Base-by-base conservation (phyloP, 2,113 vertebrate species). In the Loxodonta africana region DNA sequence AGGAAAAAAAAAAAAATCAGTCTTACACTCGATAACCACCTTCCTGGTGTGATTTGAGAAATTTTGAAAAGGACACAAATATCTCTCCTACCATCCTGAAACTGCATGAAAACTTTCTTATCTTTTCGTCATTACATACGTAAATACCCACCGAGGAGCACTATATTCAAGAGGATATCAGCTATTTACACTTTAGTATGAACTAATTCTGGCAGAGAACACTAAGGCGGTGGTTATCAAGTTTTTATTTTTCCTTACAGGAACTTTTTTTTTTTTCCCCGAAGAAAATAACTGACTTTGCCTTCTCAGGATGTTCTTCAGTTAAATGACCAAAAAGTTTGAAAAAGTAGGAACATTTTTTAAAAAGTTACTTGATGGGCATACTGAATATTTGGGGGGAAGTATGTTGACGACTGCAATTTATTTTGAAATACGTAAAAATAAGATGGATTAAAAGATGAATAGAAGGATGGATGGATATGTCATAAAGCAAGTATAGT, bases 231-330 rank as follows among this genome's bases (percentile, higher is more conserved):
- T 83, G 62, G 23, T 53, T 71, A 63, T 60, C 62, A 83, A 65
- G 82, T 33, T 60, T 65, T 48, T 77, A 44, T 46, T 91, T 91
- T 86, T 20, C 17, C 57, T 57, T 44, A 90, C 76, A 71, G 48
- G 60, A 84, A 80, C 9, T 57, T 51, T 37, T 71, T 26, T 4
- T 9, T 26, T 62, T 62, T 11, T 57, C 48, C n/a, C 46, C 77
- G 92, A 94, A 84, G 83, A 92, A 48, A 77, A 92, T 20, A 80
- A 18, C 83, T 82, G 53, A 80, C 77, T 91, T 94, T 88, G 57
- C 76, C 76, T 33, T 92, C 51, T 83, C 78, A 41, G 85, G 48
- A 57, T 87, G 7, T 33, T 25, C 33, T 53, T 87, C 67, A 57
- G 46, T 73, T 78, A 63, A 73, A 80, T 88, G 62, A 73, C 20